These are phyloP conservation scores for Microchrysa polita DNA, from an alignment of 2,888 invertebrate species.

Conservation along the genomic window DNA sequence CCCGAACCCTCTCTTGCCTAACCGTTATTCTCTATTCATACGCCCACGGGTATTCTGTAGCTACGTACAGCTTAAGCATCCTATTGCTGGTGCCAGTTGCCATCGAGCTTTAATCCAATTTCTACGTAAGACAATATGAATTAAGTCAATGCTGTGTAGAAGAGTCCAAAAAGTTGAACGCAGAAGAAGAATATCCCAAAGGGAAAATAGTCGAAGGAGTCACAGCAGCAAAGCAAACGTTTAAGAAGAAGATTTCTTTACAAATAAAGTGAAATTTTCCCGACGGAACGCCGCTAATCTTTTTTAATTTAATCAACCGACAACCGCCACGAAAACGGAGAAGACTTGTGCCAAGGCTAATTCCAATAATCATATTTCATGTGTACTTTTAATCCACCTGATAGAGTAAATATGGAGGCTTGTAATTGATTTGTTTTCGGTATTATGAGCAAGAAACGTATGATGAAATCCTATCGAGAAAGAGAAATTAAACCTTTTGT, in stretches of 20 bases:
- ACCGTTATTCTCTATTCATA: too few relatives aligned
- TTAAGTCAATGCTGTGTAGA: conserved; percentile 22
- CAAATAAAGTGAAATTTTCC: background rate
- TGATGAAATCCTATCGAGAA: too few relatives aligned
- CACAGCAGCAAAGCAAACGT: background rate
- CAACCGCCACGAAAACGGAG: background rate
- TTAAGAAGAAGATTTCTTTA: background rate
- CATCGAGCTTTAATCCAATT: conserved; percentile 23
- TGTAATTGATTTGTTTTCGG: too few relatives aligned
- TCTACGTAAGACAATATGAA: conserved; percentile 21
- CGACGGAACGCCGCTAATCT: background rate
- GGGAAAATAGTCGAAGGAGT: background rate
- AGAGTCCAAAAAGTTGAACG: background rate
- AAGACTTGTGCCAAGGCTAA: background rate
- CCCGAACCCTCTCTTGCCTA: background rate
- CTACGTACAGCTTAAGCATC: background rate
- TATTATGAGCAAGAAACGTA: too few relatives aligned
- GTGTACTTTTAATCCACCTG: background rate
- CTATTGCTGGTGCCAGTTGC: conserved; percentile 2
- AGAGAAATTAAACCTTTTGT: too few relatives aligned
- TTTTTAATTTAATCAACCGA: conserved; percentile 10
- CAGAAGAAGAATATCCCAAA: background rate
- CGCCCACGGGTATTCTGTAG: too few relatives aligned
- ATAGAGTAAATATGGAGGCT: background rate
- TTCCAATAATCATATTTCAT: conserved; percentile 11